These are phyloP conservation scores for Caloenas nicobarica DNA, from an alignment of 2,113 vertebrate species.

Conservation along the genomic window DNA sequence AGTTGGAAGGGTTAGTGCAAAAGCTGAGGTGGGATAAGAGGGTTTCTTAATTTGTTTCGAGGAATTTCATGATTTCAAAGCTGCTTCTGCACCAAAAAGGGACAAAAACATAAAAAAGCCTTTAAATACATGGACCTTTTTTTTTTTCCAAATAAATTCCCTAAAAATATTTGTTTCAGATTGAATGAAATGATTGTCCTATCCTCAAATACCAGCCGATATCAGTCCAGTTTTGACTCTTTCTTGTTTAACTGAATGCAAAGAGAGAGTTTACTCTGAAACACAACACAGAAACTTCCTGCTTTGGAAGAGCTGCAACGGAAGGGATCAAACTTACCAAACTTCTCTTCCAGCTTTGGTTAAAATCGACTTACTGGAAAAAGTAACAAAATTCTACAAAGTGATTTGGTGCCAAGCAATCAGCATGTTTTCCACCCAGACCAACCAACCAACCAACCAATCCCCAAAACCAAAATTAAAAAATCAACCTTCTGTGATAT, in stretches of 20 bases:
- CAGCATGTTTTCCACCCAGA: not conserved
- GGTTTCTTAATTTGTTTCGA: not conserved
- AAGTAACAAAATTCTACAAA: not conserved
- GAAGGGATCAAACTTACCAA: not conserved
- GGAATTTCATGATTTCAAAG: not conserved
- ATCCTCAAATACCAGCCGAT: not conserved
- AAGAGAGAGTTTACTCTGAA: not conserved
- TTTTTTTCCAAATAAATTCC: not conserved
- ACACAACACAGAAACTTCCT: not conserved
- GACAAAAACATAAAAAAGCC: not conserved
- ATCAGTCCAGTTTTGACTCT: not conserved
- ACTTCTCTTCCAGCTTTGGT: not conserved
- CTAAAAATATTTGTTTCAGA: not conserved
- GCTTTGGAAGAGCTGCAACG: not conserved
- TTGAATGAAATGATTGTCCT: not conserved
- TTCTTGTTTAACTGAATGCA: not conserved
- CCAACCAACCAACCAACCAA: too few species aligned
- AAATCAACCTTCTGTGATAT: not conserved
- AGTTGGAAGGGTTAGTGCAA: not conserved
- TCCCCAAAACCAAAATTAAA: not conserved
- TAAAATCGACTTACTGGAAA: not conserved
- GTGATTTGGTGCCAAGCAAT: not conserved
- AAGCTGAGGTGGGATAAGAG: not conserved
- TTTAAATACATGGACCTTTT: fast-evolving
- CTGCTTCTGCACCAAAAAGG: not conserved